Base-by-base conservation (phyloP, 2,797 vertebrate genomes). In the Spondyliosoma cantharus region DNA sequence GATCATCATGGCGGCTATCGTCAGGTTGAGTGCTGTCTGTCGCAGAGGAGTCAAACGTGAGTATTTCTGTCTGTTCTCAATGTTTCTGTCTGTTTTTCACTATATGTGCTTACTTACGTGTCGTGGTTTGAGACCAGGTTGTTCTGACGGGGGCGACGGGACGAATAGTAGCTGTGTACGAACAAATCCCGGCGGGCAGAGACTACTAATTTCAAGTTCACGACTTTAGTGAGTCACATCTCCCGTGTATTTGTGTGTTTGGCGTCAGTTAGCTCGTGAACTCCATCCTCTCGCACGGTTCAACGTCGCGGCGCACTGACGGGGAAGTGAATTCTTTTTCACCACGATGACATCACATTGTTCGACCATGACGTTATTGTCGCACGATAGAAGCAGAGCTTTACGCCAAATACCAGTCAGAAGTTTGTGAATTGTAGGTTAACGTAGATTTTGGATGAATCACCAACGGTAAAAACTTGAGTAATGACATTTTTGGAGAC, bases 1-100 rank as follows among this genome's bases (percentile, higher is more conserved):
- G 69, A 88, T 84, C 86, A 85, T 87, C 90, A 96, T 96, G 95
- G 95, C 95, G 90, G 90, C 94, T 37, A 78, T 96, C 27, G 78
- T 93, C 16, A 89, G 94, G 86, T 79, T 95, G 75, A 91, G 90
- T 87, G 94, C 90, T 78, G 67, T 93, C 5, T 95, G 93, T 83
- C 89, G 92, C 84, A 91, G 92, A 86, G 95, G 94, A 76, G 61
- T 94, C 42, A 93, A 86, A 66, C 94, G 95, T 96, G 75, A 90
- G 95, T 94, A 42, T 37, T 3, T 53, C 13, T 32, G 11, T 29
- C 12, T 62, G 12, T 24, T 45, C 13, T 32, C n/a, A 0, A 0
- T 8, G 2, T 73, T 17, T 20, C 0, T 5, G 7, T 42, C 0
- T 17, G 8, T 1, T 15, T 22, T 54, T 5, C 52, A 20, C 4